Evolutionary conservation across 2,888 invertebrate genomes (phyloP).

Genomic region (Physocephala rufipes): DNA sequence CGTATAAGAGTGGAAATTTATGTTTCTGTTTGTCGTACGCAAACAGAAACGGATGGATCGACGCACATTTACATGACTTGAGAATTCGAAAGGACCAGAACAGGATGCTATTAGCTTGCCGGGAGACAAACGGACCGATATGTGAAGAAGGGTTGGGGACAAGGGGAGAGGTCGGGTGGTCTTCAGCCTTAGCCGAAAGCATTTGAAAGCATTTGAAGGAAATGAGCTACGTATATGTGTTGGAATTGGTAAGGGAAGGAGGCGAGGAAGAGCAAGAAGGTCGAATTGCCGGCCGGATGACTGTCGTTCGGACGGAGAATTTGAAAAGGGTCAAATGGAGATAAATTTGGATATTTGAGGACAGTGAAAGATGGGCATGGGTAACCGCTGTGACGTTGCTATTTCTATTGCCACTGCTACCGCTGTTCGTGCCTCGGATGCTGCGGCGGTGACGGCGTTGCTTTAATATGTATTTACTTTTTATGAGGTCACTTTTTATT

Average conservation of each 20-base stretch:
- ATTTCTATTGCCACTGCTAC: conserved; percentile 12
- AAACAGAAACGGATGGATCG: conserved; percentile 38
- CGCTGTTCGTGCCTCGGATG: too few species aligned
- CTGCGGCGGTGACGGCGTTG: too few species aligned
- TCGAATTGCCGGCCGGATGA: conserved; percentile 64
- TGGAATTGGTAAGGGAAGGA: conserved; percentile 38
- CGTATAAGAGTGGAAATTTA: conserved; percentile 5
- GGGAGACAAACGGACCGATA: conserved; percentile 44
- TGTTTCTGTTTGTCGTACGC: conserved; percentile 27
- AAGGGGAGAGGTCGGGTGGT: conserved; percentile 44
- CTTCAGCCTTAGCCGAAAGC: conserved; percentile 43
- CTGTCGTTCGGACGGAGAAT: conserved; percentile 65
- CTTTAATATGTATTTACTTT: conserved; percentile 59
- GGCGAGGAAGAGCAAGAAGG: conserved; percentile 46
- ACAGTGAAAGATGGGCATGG: conserved; percentile 33
- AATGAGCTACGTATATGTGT: conserved; percentile 39
- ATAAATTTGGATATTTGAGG: conserved; percentile 60
- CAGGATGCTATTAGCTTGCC: conserved; percentile 45
- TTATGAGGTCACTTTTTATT: conserved; percentile 48
- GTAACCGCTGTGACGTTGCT: conserved; percentile 10
- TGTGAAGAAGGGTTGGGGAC: too few species aligned
- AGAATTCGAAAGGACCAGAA: conserved; percentile 59
- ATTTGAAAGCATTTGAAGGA: too few species aligned
- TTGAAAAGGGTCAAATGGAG: conserved; percentile 68
- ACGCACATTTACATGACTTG: conserved; percentile 56